phyloP scores from a whole-genome alignment of 37 sponge, comb jelly and placozoan genomes.

The Hexactinellida sp. region DNA sequence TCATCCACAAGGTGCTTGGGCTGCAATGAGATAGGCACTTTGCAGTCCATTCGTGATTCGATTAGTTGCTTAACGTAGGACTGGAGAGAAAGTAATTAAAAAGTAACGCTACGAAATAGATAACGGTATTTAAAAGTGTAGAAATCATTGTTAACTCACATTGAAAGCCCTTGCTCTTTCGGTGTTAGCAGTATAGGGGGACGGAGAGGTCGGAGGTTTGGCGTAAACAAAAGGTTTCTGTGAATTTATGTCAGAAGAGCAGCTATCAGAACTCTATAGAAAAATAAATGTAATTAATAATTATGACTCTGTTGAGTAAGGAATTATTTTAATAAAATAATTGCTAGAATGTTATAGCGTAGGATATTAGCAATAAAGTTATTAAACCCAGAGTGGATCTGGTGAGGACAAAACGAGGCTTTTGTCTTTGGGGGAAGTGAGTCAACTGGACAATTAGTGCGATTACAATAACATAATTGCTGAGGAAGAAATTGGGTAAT shows the following conservation, averaged over 20 bases:
- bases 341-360: background rate
- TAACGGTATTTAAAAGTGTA: background rate
- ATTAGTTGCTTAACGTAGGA: slow-evolving; percentile 46
- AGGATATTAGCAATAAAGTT: too few species aligned
- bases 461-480: too few species aligned
- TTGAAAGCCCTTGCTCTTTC: slow-evolving; percentile 63
- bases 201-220: slow-evolving; percentile 32
- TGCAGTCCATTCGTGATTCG: slow-evolving; percentile 44
- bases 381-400: too few species aligned
- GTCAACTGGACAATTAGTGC: too few species aligned
- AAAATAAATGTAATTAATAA: background rate
- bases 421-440: too few species aligned
- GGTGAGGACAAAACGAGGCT: too few species aligned
- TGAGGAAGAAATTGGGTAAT: too few species aligned
- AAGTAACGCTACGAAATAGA: background rate
- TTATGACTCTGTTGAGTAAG: background rate
- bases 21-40: slow-evolving; percentile 56
- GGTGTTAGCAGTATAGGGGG: slow-evolving; percentile 66
- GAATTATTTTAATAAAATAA: background rate
- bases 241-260: background rate
- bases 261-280: slow-evolving; percentile 8
- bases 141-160: slow-evolving; percentile 22
- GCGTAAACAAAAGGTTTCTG: background rate
- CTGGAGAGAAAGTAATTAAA: too few species aligned
- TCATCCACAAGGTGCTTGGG: slow-evolving; percentile 40